Conservation (phyloP, 2,888 invertebrate genomes). For the Microctonus hyperodae region DNA sequence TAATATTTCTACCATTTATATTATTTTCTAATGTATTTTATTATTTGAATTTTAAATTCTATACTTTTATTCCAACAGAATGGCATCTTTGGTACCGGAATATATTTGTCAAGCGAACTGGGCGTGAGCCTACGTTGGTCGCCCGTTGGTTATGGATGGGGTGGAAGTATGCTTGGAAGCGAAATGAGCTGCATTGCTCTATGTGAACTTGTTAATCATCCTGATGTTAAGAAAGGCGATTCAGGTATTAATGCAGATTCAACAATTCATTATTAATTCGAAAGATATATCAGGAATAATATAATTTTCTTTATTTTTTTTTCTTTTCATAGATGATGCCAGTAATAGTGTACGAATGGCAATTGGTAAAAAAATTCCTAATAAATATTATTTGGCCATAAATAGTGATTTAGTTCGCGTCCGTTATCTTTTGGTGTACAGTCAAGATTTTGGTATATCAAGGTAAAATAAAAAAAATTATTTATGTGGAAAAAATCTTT, state of each 20-base stretch:
- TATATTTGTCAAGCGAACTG: slow-evolving; percentile 79
- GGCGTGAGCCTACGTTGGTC: slow-evolving; percentile 76
- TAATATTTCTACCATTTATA: slow-evolving; percentile 2
- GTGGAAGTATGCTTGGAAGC: slow-evolving; percentile 77
- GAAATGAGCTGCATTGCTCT: slow-evolving; percentile 79
- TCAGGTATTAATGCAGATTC: slow-evolving; percentile 43
- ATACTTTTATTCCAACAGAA: slow-evolving; percentile 57
- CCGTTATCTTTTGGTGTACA: slow-evolving; percentile 78
- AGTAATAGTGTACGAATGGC: slow-evolving; percentile 54
- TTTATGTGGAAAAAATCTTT: no score
- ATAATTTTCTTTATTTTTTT: background rate
- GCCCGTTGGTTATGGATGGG: slow-evolving; percentile 79
- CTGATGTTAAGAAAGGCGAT: slow-evolving; percentile 65
- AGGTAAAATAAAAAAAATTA: no score
- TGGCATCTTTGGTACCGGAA: slow-evolving; percentile 72
- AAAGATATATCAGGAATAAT: background rate
- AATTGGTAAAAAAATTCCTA: slow-evolving; percentile 66
- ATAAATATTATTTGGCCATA: slow-evolving; percentile 77
- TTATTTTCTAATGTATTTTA: slow-evolving; percentile 15
- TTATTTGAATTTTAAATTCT: background rate
- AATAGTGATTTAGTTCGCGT: slow-evolving; percentile 79
- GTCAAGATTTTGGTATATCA: slow-evolving; percentile 51
- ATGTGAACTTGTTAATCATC: slow-evolving; percentile 81
- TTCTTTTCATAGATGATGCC: slow-evolving; percentile 43
- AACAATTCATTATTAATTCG: background rate